A percentile compares a stretch with the other conserved stretches of the same genome.
phyloP scores from a whole-genome alignment of 2,888 invertebrate genomes.

The Hydriomena furcata region DNA sequence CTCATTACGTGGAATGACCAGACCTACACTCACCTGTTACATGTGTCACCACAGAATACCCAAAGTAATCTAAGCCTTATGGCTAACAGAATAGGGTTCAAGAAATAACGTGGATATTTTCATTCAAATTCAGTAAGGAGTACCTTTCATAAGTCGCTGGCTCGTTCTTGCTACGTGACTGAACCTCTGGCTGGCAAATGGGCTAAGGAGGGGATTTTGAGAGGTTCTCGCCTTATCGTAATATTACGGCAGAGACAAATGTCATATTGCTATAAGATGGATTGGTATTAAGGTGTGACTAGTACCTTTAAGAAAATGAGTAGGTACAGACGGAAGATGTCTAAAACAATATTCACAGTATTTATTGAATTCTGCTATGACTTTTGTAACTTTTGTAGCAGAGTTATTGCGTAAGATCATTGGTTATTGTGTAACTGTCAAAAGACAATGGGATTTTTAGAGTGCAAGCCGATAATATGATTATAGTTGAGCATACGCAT shows the following conservation, averaged over 20 bases:
- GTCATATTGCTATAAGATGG: constrained; percentile 2
- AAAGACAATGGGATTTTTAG: no score
- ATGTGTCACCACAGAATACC: constrained; percentile 3
- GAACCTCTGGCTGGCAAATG: constrained; percentile 6
- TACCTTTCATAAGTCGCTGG: constrained; percentile 16
- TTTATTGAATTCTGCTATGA: no score
- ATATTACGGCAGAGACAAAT: constrained; percentile 10
- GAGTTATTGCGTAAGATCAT: no score
- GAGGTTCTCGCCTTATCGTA: constrained; percentile 6
- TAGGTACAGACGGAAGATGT: no score
- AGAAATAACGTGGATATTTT: constrained; percentile 2
- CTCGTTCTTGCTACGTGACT: constrained; percentile 14
- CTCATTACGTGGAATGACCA: constrained; percentile 33
- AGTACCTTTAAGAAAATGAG: not conserved
- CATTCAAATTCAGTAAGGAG: constrained; percentile 18
- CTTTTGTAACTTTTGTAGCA: no score
- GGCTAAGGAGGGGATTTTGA: constrained; percentile 6
- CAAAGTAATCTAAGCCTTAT: constrained; percentile 6
- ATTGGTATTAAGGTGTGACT: no score
- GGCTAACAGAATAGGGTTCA: not conserved
- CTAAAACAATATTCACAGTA: no score
- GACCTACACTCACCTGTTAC: constrained; percentile 23
- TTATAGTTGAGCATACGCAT: no score
- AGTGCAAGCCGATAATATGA: no score
- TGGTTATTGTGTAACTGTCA: no score